Base-by-base conservation (phyloP, 2,113 vertebrate genomes). In the Chaetura pelagica region DNA sequence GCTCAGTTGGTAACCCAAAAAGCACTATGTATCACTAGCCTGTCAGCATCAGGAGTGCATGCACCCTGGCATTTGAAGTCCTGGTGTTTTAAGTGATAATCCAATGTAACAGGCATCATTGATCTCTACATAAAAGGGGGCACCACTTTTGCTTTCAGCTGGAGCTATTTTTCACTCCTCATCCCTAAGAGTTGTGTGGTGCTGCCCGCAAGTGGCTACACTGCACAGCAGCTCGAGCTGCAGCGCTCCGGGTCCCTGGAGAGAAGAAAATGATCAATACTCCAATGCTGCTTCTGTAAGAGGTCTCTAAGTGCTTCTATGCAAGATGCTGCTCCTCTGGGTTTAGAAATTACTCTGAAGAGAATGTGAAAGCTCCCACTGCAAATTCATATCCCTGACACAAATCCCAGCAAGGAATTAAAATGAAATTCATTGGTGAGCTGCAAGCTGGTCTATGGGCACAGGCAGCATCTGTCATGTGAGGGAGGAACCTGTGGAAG, bases 181-280 rank as follows among this genome's bases (percentile, higher is more conserved):
- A 61, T 89, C 83, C 88, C 69, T 54, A 97, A 95, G 90, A 96
- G 95, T 46, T 96, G 96, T 96, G 90, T 90, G 86, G 89, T 93
- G 93, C 96, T 97, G 96, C 94, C 96, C 90, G 96, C 96, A 97
- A 95, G 94, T 94, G 96, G 96, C 80, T 94, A 72, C 84, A 76
- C 58, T 46, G 92, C 88, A 94, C 83, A 95, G 92, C 92, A 93
- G 90, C 88, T 75, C 10, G 3, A 63, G 68, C 80, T 66, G 92
- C 61, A 96, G 78, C 26, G 5, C 61, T 78, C 88, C 0, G 9
- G 48, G 77, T 96, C 93, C 92, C 92, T 6, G 3, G 94, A 51
- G 92, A 94, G 66, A 80, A 78, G 81, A 48, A 94, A 90, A 85
- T 68, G 86, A 96, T 97, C 96, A 87, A 92, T 95, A 93, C 86